Conservation (phyloP, 2,888 invertebrate species). For the Sesia apiformis region DNA sequence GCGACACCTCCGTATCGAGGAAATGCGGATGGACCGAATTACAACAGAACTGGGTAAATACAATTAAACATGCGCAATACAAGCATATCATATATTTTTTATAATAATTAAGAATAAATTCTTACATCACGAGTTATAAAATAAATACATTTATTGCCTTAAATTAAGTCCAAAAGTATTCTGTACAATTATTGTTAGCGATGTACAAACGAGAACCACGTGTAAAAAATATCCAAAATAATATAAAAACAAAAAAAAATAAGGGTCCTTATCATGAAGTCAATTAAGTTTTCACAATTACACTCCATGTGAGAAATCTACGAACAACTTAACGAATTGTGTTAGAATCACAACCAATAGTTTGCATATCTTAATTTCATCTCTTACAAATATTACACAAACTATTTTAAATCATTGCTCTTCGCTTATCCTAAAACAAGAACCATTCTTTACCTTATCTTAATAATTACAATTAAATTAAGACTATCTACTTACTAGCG, state of each 20-base stretch:
- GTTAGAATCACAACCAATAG: constrained; percentile 74
- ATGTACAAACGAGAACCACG: constrained; percentile 73
- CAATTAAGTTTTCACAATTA: constrained; percentile 50
- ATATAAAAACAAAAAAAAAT: constrained; percentile 38
- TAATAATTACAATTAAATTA: constrained; percentile 69
- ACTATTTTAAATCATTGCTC: constrained; percentile 74
- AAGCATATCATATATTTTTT: constrained; percentile 75
- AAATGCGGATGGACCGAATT: too few relatives aligned
- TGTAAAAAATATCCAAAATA: constrained; percentile 58
- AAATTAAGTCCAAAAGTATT: constrained; percentile 74
- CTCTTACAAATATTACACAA: constrained; percentile 71
- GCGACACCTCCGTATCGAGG: too few relatives aligned
- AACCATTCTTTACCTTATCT: constrained; percentile 69
- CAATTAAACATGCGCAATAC: constrained; percentile 60
- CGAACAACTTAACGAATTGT: constrained; percentile 73
- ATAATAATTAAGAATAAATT: constrained; percentile 75
- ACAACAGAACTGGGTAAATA: background rate
- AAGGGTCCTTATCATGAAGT: constrained; percentile 57
- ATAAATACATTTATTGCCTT: constrained; percentile 76
- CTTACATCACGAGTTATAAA: constrained; percentile 75
- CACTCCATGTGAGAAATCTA: constrained; percentile 53
- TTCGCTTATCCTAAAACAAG: constrained; percentile 72
- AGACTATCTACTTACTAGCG: constrained; percentile 70
- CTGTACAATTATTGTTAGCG: constrained; percentile 75
- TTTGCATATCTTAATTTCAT: constrained; percentile 70